Conservation (phyloP, 2,888 invertebrate species). For the Eubasilissa splendida region DNA sequence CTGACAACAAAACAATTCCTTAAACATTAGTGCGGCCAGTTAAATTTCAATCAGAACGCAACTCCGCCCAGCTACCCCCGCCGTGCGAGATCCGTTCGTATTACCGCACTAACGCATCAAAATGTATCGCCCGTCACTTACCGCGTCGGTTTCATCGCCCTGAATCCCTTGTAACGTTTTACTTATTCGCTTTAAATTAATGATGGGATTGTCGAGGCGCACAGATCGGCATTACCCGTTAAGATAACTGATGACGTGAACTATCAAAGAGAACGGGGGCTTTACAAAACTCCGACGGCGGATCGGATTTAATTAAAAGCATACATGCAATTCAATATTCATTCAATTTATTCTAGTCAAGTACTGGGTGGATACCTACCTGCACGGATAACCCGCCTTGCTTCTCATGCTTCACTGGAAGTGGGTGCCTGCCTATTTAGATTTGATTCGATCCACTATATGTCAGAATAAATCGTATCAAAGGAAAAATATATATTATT, state of each 20-base stretch:
- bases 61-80: conserved; percentile 33
- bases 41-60: conserved; percentile 48
- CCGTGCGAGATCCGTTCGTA: conserved; percentile 7
- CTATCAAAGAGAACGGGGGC: conserved; percentile 26
- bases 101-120: not conserved
- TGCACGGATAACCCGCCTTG: no score
- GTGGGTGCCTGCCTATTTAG: no score
- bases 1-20: conserved; percentile 35
- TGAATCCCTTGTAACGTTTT: not conserved
- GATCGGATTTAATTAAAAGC: conserved; percentile 49
- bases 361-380: not conserved
- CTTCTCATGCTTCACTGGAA: no score
- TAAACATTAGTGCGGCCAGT: conserved; percentile 37
- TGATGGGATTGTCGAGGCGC: not conserved
- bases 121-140: not conserved
- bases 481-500: no score
- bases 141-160: no score
- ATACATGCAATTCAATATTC: conserved; percentile 41
- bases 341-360: conserved; percentile 29
- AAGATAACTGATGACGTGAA: conserved; percentile 28
- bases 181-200: not conserved
- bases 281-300: conserved; percentile 19
- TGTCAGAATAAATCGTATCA: no score
- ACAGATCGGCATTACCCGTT: conserved; percentile 6
- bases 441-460: no score